Evolutionary conservation across 2,888 invertebrate species (phyloP).

Genomic region (Xiphydria camelus): DNA sequence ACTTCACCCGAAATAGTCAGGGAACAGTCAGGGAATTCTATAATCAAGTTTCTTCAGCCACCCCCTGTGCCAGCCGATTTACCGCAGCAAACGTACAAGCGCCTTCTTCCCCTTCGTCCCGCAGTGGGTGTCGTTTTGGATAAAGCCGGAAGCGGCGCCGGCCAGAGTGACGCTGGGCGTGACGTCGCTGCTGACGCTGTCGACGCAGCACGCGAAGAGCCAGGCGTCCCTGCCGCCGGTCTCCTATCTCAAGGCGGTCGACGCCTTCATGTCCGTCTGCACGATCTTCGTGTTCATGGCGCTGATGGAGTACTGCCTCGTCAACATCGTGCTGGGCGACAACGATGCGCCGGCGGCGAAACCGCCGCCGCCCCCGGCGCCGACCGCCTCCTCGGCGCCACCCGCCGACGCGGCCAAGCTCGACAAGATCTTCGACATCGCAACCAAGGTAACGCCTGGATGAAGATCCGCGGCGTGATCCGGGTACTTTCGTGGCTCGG

Average conservation of each 20-base stretch:
- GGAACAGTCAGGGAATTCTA: too few species aligned
- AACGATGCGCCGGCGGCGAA: conserved; percentile 63
- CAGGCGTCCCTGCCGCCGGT: conserved; percentile 92
- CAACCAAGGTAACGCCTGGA: conserved; percentile 54
- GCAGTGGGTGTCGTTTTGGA: conserved; percentile 94
- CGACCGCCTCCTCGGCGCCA: conserved; percentile 62
- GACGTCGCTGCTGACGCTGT: conserved; percentile 84
- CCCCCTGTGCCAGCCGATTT: too few species aligned
- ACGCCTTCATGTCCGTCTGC: conserved; percentile 91
- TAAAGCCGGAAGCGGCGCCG: conserved; percentile 91
- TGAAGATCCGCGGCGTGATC: conserved; percentile 1
- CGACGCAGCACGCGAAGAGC: conserved; percentile 91
- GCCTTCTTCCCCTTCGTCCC: too few species aligned
- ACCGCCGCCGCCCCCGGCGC: conserved; percentile 61
- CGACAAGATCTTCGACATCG: conserved; percentile 63
- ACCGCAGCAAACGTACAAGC: too few species aligned
- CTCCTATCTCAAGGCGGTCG: conserved; percentile 90
- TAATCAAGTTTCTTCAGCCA: too few species aligned
- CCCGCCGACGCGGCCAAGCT: conserved; percentile 62
- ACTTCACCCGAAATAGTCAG: too few species aligned
- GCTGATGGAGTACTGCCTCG: conserved; percentile 89
- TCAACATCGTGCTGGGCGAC: conserved; percentile 82
- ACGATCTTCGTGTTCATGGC: conserved; percentile 94
- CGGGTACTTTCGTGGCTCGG: conserved; percentile 1
- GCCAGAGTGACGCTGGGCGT: conserved; percentile 91